A percentile compares a stretch with the other conserved stretches of the same genome.
phyloP scores from a whole-genome alignment of 37 sponge, comb jelly and placozoan genomes.

The Crambe crambe region DNA sequence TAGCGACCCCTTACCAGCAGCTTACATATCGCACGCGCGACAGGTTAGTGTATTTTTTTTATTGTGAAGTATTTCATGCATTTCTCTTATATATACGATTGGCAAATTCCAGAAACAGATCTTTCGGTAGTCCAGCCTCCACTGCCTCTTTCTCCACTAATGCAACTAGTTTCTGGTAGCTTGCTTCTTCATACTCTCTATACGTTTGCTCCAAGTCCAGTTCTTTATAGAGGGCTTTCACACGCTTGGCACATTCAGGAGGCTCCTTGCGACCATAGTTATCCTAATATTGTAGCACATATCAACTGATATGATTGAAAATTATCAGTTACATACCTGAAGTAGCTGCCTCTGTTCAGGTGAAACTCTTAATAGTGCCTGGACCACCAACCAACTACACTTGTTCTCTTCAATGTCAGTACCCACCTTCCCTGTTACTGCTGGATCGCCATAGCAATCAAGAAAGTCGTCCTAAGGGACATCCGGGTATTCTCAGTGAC shows the following conservation, averaged over 20 bases:
- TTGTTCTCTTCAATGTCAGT: slow-evolving; percentile 98
- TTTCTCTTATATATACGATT: slow-evolving; percentile 83
- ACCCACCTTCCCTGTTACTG: slow-evolving; percentile 96
- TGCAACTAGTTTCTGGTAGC: slow-evolving; percentile 61
- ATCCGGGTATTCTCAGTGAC: no score
- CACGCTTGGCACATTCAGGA: slow-evolving; percentile 59
- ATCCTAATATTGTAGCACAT: no score
- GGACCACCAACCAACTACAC: slow-evolving; percentile 95
- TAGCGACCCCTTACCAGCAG: no score
- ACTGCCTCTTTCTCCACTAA: slow-evolving; percentile 44
- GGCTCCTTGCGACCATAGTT: slow-evolving; percentile 83
- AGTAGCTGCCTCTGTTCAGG: slow-evolving; percentile 63
- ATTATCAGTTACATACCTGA: no score
- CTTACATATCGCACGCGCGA: no score
- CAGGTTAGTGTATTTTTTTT: no score
- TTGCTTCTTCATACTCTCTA: slow-evolving; percentile 79
- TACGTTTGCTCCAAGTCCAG: slow-evolving; percentile 66
- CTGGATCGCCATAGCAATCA: slow-evolving; percentile 98
- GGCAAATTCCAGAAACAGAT: slow-evolving; percentile 84
- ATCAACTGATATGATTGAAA: no score
- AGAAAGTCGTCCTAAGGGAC: slow-evolving; percentile 96
- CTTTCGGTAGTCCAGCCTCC: slow-evolving; percentile 49
- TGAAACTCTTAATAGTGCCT: slow-evolving; percentile 75
- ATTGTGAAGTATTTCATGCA: no score
- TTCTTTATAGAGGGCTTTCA: slow-evolving; percentile 82